Evolutionary conservation across 2,888 invertebrate species (phyloP).

Genomic region (Griposia aprilina): DNA sequence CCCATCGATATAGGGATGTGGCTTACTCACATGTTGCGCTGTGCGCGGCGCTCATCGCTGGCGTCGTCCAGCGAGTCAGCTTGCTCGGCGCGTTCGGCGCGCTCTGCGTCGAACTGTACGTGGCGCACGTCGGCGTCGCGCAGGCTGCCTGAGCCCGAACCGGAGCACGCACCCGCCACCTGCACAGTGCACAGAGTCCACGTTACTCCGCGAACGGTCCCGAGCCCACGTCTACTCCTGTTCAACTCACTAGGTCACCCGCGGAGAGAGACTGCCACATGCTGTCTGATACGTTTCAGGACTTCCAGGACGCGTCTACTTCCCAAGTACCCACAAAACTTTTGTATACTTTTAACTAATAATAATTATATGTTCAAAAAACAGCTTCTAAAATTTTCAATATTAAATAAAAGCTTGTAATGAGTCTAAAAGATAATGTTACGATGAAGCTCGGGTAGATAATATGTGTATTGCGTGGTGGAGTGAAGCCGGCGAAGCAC

Average conservation of each 20-base stretch:
- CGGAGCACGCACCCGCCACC: constrained; percentile 54
- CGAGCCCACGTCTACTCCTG: background rate
- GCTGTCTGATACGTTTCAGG: background rate
- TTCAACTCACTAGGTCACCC: constrained; percentile 9
- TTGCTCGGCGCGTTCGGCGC: constrained; percentile 71
- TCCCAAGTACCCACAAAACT: background rate
- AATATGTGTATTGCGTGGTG: background rate
- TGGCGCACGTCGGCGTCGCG: constrained; percentile 77
- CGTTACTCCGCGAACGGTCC: background rate
- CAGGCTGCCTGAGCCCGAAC: constrained; percentile 46
- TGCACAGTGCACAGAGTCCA: constrained; percentile 48
- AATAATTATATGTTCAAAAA: background rate
- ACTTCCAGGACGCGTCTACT: background rate
- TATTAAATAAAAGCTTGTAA: no score
- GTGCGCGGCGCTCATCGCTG: constrained; percentile 78
- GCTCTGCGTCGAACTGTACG: constrained; percentile 80
- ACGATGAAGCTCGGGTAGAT: background rate
- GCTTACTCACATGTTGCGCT: constrained; percentile 78
- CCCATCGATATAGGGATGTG: background rate
- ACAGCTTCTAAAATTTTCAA: background rate
- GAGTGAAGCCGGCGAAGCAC: background rate
- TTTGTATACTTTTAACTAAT: no score
- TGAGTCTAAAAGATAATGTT: background rate
- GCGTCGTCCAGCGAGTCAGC: constrained; percentile 74
- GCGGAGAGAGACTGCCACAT: constrained; percentile 17